Conservation (phyloP, 2,888 invertebrate species). For the Colletes collaris region DNA sequence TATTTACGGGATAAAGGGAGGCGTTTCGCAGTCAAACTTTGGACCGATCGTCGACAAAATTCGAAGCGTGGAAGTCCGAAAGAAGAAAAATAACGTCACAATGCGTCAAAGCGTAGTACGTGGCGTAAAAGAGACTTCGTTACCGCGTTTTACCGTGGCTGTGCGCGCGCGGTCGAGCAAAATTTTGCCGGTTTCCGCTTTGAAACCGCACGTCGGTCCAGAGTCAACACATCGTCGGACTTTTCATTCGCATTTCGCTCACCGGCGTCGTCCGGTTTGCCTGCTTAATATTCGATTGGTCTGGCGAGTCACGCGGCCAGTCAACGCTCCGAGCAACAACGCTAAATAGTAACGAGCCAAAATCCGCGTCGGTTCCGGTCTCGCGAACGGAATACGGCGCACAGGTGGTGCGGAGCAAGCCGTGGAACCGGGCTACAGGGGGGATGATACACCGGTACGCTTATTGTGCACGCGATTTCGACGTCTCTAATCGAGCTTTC, state of each 20-base stretch:
- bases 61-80: too few species aligned
- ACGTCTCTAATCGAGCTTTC: slow-evolving; percentile 77
- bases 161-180: background rate
- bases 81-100: background rate
- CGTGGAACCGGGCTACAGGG: background rate
- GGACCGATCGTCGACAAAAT: too few species aligned
- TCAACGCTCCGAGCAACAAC: slow-evolving; percentile 17
- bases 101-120: slow-evolving; percentile 2
- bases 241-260: slow-evolving; percentile 53
- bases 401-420: background rate
- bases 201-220: slow-evolving; percentile 21
- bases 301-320: slow-evolving; percentile 1
- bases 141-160: slow-evolving; percentile 6
- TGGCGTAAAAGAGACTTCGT: slow-evolving; percentile 20
- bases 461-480: slow-evolving; percentile 74
- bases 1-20: too few species aligned
- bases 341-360: slow-evolving; percentile 43
- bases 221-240: slow-evolving; percentile 31
- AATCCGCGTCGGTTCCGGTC: slow-evolving; percentile 10
- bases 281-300: slow-evolving; percentile 51
- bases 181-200: slow-evolving; percentile 19
- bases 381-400: background rate
- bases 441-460: slow-evolving; percentile 41
- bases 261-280: slow-evolving; percentile 32
- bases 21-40: too few species aligned